Base-by-base conservation (phyloP, 2,113 vertebrate species). In the Daphoenositta chrysoptera region DNA sequence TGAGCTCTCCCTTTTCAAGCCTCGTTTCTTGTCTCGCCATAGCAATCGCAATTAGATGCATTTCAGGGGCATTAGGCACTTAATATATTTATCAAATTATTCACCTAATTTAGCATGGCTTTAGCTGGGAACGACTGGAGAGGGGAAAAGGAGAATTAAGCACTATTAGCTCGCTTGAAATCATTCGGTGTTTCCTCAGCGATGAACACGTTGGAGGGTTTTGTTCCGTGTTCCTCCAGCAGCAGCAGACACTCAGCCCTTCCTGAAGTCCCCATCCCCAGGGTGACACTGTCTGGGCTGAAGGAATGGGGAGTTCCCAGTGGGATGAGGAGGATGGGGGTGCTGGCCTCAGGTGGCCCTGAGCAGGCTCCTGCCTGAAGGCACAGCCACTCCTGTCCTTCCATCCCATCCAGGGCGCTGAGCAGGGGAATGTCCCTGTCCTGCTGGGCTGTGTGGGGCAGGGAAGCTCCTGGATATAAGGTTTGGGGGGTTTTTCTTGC, bases 21-120 rank as follows among this genome's bases (percentile, higher is more conserved):
- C 80, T 93, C 60, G 5, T 81, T 90, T 57, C 93, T 93, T 70
- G 82, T 86, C 94, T 71, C 35, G n/a, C 96, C 94, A 39, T 90
- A 44, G 93, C 90, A 96, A 93, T 94, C 31, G 33, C 92, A 96
- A 96, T 96, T 94, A 97, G 94, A 77, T 54, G 80, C 88, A 76
- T 96, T 96, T 96, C 92, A 92, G 92, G 86, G 83, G 96, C 87
- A 92, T 96, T 83, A 96, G 91, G 87, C 80, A 85, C 53, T 95
- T 94, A 89, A 96, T 94, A 84, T 89, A 96, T 94, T 95, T 95
- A 96, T 96, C 89, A 89, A 89, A 95, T 97, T 92, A 84, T 90
- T 83, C 94, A 51, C 6, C 1, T 87, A 86, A 96, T 90, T 93
- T 95, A 89, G 90, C 92, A 31, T 28, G 94, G 57, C 61, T 87